Percentiles rank a stretch among this genome's conserved stretches.
Evolutionary conservation across 1,140 invertebrate genomes (phyloP).

Genomic region (Nylanderia fulva): DNA sequence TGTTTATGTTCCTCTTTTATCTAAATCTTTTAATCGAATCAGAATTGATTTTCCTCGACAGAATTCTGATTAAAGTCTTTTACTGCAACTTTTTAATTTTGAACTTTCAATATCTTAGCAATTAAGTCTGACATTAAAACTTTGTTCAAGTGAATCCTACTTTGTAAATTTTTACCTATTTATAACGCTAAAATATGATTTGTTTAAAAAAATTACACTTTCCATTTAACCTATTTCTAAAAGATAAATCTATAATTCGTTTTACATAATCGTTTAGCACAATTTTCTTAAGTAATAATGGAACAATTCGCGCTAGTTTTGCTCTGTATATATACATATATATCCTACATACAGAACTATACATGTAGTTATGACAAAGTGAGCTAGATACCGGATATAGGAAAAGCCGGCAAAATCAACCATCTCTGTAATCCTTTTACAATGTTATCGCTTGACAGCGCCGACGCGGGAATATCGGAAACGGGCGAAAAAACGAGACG

Average conservation of each 20-base stretch:
- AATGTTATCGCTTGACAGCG: constrained; percentile 62
- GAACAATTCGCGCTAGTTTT: constrained; percentile 7
- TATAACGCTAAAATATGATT: not conserved
- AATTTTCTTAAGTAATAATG: constrained; percentile 3
- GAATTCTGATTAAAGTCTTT: constrained; percentile 27
- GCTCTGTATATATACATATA: not conserved
- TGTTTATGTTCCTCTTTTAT: not conserved
- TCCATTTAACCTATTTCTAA: not conserved
- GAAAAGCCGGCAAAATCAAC: constrained; percentile 53
- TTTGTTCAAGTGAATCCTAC: constrained; percentile 28
- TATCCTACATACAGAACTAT: constrained; percentile 26
- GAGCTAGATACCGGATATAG: constrained; percentile 57
- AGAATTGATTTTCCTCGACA: constrained; percentile 1
- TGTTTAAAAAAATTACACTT: constrained; percentile 26
- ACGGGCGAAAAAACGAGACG: constrained; percentile 69
- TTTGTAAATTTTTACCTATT: constrained; percentile 34
- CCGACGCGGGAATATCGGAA: constrained; percentile 67
- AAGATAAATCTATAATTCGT: not conserved
- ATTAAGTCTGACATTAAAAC: constrained; percentile 35
- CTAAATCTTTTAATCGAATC: not conserved
- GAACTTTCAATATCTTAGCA: constrained; percentile 41
- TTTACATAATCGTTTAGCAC: constrained; percentile 27
- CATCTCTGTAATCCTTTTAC: constrained; percentile 57
- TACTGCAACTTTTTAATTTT: constrained; percentile 36
- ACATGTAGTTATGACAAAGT: constrained; percentile 48